phyloP scores from a whole-genome alignment of 2,888 invertebrate species.

The Drosophila tripunctata region DNA sequence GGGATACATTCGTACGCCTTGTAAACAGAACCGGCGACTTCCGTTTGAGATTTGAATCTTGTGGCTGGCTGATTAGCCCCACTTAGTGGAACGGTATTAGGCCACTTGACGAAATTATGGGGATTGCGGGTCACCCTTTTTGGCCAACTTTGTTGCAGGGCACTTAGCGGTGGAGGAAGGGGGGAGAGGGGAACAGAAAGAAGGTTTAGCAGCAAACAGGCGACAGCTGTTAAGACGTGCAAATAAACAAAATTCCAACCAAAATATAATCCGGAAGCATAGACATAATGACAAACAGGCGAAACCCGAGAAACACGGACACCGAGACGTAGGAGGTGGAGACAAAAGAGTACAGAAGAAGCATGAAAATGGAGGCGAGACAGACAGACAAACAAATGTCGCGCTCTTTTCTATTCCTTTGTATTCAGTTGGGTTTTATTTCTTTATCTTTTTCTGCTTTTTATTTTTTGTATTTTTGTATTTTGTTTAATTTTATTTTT shows the following conservation, averaged over 20 bases:
- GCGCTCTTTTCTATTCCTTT: constrained; percentile 33
- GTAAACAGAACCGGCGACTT: constrained; percentile 65
- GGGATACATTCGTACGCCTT: constrained; percentile 27
- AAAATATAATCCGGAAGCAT: constrained; percentile 76
- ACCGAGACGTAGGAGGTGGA: not conserved
- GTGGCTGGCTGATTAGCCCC: constrained; percentile 73
- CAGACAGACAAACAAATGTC: constrained; percentile 70
- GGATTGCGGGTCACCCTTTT: constrained; percentile 38
- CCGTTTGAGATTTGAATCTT: constrained; percentile 75
- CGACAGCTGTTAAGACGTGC: constrained; percentile 74
- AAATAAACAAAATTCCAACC: constrained; percentile 68
- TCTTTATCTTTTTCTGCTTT: too few species aligned
- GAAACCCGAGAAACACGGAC: constrained; percentile 21
- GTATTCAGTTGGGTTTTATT: constrained; percentile 12
- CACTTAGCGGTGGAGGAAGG: not conserved
- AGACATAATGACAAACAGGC: constrained; percentile 73
- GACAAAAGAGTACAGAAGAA: not conserved
- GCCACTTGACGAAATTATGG: constrained; percentile 76
- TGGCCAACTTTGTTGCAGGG: constrained; percentile 4
- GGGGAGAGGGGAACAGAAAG: not conserved
- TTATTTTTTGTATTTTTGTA: too few species aligned
- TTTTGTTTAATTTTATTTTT: constrained; percentile 38
- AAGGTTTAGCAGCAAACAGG: constrained; percentile 31
- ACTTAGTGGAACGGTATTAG: constrained; percentile 76
- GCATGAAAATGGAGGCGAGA: constrained; percentile 4